Evolutionary conservation across 2,888 invertebrate species (phyloP).

Genomic region (Rotaria macrura): DNA sequence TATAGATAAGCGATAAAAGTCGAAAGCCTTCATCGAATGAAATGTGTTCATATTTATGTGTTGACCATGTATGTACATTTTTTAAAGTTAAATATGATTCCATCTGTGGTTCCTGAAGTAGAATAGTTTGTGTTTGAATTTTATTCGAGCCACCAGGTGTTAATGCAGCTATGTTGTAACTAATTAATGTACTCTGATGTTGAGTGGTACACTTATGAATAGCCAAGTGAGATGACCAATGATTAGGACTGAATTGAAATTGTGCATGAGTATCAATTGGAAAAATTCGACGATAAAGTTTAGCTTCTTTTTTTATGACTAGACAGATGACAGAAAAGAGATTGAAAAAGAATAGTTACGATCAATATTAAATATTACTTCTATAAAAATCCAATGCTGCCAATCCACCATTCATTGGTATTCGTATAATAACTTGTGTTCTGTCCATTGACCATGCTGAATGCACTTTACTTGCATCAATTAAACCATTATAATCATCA

Average conservation of each 20-base stretch:
- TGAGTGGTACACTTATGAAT: neutral
- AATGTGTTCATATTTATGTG: neutral
- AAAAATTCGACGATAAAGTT: neutral
- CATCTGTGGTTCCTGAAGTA: neutral
- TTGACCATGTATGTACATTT: neutral
- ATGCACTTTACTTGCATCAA: neutral
- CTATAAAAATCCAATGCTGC: constrained; percentile 10
- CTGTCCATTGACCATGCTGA: neutral
- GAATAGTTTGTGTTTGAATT: neutral
- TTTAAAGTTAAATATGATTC: neutral
- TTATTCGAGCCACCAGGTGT: neutral
- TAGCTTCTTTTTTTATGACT: constrained; percentile 7
- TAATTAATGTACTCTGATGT: neutral
- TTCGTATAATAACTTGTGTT: constrained; percentile 13
- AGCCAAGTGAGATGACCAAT: neutral
- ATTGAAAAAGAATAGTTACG: too few relatives aligned
- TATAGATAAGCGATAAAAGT: neutral
- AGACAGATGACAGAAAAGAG: neutral
- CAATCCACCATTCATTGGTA: neutral
- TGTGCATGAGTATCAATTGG: neutral
- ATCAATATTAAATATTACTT: neutral
- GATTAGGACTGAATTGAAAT: neutral
- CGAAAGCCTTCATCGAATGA: neutral
- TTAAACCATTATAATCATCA: neutral
- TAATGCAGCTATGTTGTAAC: neutral